Base-by-base conservation (phyloP, 2,797 vertebrate species). In the Sebastiscus albofasciatus region DNA sequence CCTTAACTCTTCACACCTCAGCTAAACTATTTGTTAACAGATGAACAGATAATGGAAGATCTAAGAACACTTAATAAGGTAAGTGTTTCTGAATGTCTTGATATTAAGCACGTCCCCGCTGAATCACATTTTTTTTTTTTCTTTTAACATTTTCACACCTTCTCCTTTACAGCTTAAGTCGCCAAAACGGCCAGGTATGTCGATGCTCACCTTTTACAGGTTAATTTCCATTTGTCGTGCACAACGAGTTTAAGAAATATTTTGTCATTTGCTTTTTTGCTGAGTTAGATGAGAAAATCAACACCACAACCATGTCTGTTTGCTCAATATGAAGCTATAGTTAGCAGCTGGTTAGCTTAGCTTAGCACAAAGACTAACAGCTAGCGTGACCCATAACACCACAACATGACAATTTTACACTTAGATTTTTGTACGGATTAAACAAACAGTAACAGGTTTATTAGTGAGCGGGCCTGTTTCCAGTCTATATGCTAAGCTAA, bases 1-100 rank as follows among this genome's bases (percentile, higher is more conserved):
- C 96, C 92, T 96, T 98, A 93, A 98, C 94, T 92, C 87, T 18
- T 54, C 87, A 67, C 78, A 98, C 97, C 97, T 85, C 99, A 99
- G 97, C 94, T 99, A 70, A 99, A 99, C 94, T 99, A 99, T 83
- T 95, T 99, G 92, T 93, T 99, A 87, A 97, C 98, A 82, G 99
- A 99, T 61, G 99, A 99, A 65, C 99, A 99, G 92, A 99, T 99
- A 92, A 97, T 98, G 97, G 99, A 99, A 90, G 99, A 99, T 90
- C 93, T 99, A 84, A 96, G 98, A 90, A 98, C 97, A 0, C 94
- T 99, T 82, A 99, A 99, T 92, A 99, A 99, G 96, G 99, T 98
- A 85, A 79, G 42, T 59, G 3, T 67, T 56, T 49, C 20, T 36
- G 1, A 10, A 29, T 11, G 5, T 67, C 4, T 42, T 10, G 2